Conservation (phyloP, 1,140 invertebrate genomes). For the Eufriesea mexicana region DNA sequence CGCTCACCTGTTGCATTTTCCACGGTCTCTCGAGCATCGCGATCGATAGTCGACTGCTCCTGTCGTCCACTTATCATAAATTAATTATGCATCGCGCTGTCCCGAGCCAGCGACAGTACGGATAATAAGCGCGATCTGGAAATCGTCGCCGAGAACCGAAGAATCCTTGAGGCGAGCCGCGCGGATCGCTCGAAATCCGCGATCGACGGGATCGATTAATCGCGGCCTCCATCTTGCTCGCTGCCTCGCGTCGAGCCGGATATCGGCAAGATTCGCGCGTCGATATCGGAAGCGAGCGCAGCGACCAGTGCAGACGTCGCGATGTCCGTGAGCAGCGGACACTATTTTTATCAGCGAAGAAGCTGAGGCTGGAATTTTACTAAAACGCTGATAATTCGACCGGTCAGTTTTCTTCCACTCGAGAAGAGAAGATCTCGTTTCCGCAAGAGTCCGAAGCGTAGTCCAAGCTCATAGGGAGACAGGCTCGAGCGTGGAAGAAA, state of each 20-base stretch:
- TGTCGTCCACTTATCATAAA: conserved; percentile 72
- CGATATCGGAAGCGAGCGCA: background rate
- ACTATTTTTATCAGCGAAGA: conserved; percentile 7
- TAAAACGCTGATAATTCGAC: conserved; percentile 26
- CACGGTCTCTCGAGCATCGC: conserved; percentile 16
- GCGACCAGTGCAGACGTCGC: background rate
- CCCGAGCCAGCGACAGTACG: conserved; percentile 6
- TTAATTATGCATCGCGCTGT: conserved; percentile 77
- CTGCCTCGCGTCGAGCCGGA: background rate
- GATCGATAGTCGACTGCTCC: conserved; percentile 57
- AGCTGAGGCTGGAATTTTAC: conserved; percentile 9
- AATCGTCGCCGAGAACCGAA: conserved; percentile 7
- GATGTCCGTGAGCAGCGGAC: background rate
- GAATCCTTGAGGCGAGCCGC: conserved; percentile 11
- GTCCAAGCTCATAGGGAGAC: no score
- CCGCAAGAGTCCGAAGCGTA: background rate
- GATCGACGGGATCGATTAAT: conserved; percentile 12
- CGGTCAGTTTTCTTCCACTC: conserved; percentile 22
- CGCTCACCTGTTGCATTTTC: conserved; percentile 61
- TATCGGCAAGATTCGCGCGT: background rate
- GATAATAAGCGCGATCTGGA: conserved; percentile 44
- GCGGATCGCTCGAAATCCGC: conserved; percentile 16
- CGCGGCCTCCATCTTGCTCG: conserved; percentile 28
- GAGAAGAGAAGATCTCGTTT: no score
- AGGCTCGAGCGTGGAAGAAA: no score